Evolutionary conservation across 2,888 invertebrate genomes (phyloP).

Genomic region (Callyntrura sp.): DNA sequence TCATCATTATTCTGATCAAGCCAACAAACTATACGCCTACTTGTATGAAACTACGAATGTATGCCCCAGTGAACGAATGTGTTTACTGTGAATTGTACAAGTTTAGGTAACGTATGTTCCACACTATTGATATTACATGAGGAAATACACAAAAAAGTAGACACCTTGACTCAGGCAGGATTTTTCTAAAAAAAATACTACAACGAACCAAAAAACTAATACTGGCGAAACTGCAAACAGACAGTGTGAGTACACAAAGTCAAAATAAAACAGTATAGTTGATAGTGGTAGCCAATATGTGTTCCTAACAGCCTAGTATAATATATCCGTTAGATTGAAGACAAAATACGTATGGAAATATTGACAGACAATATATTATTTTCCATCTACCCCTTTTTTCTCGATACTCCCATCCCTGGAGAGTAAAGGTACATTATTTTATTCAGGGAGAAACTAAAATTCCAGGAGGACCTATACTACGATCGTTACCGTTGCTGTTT

Average conservation of each 20-base stretch:
- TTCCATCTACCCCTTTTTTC: conserved; percentile 7
- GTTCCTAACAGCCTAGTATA: not conserved
- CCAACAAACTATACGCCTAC: not conserved
- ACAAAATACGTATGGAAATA: conserved; percentile 44
- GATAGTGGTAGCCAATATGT: not conserved
- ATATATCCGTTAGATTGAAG: not conserved
- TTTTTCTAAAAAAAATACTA: no score
- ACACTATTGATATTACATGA: not conserved
- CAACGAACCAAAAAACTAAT: no score
- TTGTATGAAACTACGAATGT: not conserved
- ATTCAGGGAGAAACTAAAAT: conserved; percentile 5
- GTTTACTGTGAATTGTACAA: not conserved
- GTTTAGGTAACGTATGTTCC: not conserved
- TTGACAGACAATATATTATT: conserved; percentile 51
- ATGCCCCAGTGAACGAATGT: not conserved
- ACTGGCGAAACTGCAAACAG: no score
- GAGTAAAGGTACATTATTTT: conserved; percentile 30
- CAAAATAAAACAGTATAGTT: no score
- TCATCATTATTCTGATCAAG: not conserved
- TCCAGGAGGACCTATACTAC: not conserved
- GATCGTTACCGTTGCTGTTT: no score
- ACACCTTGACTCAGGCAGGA: no score
- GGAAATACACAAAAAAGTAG: no score
- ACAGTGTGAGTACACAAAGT: no score
- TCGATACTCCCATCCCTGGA: conserved; percentile 20